These are phyloP conservation scores for Acipenser ruthenus DNA, from an alignment of 2,797 vertebrate species.

Conservation along the genomic window DNA sequence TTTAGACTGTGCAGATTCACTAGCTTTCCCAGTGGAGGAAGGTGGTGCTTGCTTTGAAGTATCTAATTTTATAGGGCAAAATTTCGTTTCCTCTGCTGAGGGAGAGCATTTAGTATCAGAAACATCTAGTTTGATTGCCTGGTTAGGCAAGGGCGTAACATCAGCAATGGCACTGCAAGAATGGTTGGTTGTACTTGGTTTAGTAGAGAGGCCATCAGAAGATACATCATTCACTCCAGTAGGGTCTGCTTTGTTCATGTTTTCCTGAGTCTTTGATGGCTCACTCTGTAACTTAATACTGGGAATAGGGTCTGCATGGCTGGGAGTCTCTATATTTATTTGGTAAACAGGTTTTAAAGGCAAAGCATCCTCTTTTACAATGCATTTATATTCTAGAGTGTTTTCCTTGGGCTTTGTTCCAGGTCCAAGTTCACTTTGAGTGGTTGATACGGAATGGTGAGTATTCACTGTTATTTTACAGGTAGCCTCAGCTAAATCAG, in stretches of 20 bases:
- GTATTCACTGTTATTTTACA: not conserved
- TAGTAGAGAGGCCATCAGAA: not conserved
- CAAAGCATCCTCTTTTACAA: constrained; percentile 17
- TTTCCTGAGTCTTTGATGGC: too few species aligned
- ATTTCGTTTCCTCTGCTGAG: too few species aligned
- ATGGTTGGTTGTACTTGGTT: not conserved
- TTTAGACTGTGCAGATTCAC: constrained; percentile 6
- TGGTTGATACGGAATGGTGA: constrained; percentile 9
- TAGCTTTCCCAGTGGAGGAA: not conserved
- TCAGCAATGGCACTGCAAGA: not conserved
- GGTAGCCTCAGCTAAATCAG: not conserved
- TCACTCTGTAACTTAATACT: not conserved
- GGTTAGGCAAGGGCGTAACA: not conserved
- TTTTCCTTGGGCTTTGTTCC: constrained; percentile 14
- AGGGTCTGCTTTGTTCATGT: not conserved
- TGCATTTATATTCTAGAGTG: constrained; percentile 19
- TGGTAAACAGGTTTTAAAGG: constrained; percentile 38
- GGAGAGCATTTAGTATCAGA: not conserved
- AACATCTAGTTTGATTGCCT: not conserved
- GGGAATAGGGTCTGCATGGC: constrained; percentile 26
- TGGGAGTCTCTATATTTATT: constrained; percentile 38
- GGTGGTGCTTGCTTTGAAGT: not conserved
- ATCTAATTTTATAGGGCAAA: not conserved
- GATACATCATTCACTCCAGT: not conserved
- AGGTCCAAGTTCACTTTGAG: constrained; percentile 15